Evolutionary conservation across 1,140 invertebrate genomes (phyloP).

Genomic region (Diachasmimorpha longicaudata): DNA sequence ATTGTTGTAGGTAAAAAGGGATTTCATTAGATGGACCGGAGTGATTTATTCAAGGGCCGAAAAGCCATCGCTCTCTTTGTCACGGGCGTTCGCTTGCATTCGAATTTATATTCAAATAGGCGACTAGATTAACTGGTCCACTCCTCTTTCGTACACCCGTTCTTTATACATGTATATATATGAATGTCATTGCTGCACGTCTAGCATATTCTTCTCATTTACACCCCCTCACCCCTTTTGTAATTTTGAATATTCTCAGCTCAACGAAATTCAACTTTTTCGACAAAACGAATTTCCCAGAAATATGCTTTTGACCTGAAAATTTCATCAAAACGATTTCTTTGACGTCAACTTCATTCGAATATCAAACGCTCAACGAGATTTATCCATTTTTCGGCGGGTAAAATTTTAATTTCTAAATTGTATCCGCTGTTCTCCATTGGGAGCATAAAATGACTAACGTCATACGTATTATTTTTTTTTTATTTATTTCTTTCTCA

Average conservation of each 20-base stretch:
- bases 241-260: constrained; percentile 3
- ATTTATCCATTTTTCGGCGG: too few relatives aligned
- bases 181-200: not conserved
- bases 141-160: constrained; percentile 1
- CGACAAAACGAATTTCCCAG: not conserved
- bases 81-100: constrained; percentile 4
- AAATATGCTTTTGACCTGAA: not conserved
- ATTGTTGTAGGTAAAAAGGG: not conserved
- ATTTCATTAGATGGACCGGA: not conserved
- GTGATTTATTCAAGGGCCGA: constrained; percentile 23
- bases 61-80: constrained; percentile 16
- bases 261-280: not conserved
- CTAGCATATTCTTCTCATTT: constrained; percentile 24
- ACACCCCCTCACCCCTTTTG: not conserved
- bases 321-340: not conserved
- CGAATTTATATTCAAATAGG: constrained; percentile 45
- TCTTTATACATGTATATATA: not conserved
- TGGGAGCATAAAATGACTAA: not conserved
- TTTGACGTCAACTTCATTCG: too few relatives aligned
- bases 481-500: not conserved
- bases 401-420: not conserved
- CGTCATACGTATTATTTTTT: too few relatives aligned
- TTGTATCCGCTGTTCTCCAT: not conserved
- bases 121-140: constrained; percentile 36
- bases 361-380: too few relatives aligned